Conservation (phyloP, 1,140 invertebrate species). For the Dryas iulia region DNA sequence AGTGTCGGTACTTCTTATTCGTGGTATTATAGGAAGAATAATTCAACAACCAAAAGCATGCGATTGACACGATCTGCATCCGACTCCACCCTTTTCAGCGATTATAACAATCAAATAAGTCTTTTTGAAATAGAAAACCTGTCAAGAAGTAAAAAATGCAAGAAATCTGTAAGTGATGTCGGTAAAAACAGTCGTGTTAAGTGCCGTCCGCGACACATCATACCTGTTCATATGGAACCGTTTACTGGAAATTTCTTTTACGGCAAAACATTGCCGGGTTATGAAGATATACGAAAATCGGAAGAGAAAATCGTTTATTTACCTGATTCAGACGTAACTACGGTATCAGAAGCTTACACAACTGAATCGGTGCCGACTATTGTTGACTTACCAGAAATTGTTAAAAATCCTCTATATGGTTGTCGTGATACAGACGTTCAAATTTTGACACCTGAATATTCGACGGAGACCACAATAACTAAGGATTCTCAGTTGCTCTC, state of each 20-base stretch:
- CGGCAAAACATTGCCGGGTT: slow-evolving; percentile 67
- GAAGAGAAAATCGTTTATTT: slow-evolving; percentile 70
- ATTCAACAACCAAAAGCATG: slow-evolving; percentile 58
- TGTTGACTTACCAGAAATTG: slow-evolving; percentile 57
- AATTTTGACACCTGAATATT: slow-evolving; percentile 54
- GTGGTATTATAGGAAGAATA: slow-evolving; percentile 77
- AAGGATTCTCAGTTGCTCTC: slow-evolving; percentile 68
- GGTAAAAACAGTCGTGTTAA: slow-evolving; percentile 59
- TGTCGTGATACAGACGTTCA: slow-evolving; percentile 55
- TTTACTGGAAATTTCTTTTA: slow-evolving; percentile 75
- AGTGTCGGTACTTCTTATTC: slow-evolving; percentile 75
- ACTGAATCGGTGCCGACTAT: slow-evolving; percentile 57
- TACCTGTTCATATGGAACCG: slow-evolving; percentile 65
- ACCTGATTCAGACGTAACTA: slow-evolving; percentile 66
- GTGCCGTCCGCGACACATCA: slow-evolving; percentile 55
- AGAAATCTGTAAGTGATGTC: slow-evolving; percentile 62
- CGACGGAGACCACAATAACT: slow-evolving; percentile 44
- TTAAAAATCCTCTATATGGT: slow-evolving; percentile 70
- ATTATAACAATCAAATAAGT: slow-evolving; percentile 76
- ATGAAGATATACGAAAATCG: slow-evolving; percentile 53
- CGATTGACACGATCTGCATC: slow-evolving; percentile 59
- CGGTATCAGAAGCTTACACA: slow-evolving; percentile 60
- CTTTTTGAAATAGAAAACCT: slow-evolving; percentile 68
- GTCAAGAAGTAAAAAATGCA: slow-evolving; percentile 53
- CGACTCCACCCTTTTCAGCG: slow-evolving; percentile 78